Evolutionary conservation across 2,888 invertebrate genomes (phyloP), one percentile per base, ranked within the genome.

Genomic region (Pheosia tremula): DNA sequence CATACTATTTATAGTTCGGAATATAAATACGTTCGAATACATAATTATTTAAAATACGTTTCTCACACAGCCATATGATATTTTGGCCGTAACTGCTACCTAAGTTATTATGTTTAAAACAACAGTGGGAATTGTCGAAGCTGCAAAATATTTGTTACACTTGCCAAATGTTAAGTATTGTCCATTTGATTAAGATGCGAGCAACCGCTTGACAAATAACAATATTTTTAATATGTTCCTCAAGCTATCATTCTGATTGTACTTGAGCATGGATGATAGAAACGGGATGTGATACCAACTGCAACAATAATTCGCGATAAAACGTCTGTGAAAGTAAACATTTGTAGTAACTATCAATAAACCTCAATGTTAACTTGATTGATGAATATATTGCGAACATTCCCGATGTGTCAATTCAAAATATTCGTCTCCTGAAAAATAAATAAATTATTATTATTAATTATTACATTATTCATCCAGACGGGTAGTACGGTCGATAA

Each of bases 1-100:
- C 24, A 24, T 24, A 24, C 24, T 56, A 47, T 36, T 56, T 50
- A 45, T 60, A 63, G 58, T 60, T 56, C 43, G 58, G 65, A 66
- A 66, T 71, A 74, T 75, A 77, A 77, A 79, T 79, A 75, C 78
- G 59, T 74, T 75, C 68, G 59, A 77, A 75, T 79, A 82, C 75
- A 69, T 69, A 74, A 77, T 63, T 63, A 68, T 69, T 68, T 67
- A 66, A 66, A 68, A 66, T 64, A 69, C 55, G 61, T 68, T 68
- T 68, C 60, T 54, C 67, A 85, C 88, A 89, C 88, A 89, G 89
- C 89, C 88, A 78, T 84, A 76, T 77, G 79, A 85, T 77, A 79
- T 82, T 85, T 84, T 83, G 85, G 86, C 88, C 65, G 84, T 77
- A 77, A 77, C 71, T 80, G 74, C 74, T 75, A 72, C 66, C 62